phyloP scores from a whole-genome alignment of 2,888 invertebrate species.

The Hymenopus coronatus region DNA sequence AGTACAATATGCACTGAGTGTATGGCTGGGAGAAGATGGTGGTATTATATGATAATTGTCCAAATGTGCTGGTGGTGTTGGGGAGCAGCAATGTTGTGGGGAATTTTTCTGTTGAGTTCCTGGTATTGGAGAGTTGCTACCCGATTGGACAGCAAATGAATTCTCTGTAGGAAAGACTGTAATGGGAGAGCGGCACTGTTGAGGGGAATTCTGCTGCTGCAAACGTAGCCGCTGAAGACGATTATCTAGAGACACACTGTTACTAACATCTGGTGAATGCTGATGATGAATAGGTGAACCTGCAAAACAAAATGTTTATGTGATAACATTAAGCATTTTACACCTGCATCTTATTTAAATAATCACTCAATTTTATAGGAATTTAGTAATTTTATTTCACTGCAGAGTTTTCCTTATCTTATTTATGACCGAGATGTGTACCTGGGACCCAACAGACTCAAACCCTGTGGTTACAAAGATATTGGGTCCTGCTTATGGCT shows the following conservation, averaged over 20 bases:
- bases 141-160: not conserved
- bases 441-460: no score
- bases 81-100: not conserved
- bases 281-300: constrained; percentile 62
- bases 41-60: not conserved
- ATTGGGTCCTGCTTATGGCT: no score
- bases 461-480: no score
- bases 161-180: not conserved
- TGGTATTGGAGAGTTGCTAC: not conserved
- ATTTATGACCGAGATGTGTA: no score
- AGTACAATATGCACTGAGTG: not conserved
- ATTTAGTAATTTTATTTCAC: no score
- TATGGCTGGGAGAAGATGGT: not conserved
- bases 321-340: not conserved
- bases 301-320: constrained; percentile 38
- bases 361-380: no score
- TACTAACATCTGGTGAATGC: constrained; percentile 48
- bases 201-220: constrained; percentile 36
- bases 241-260: constrained; percentile 44
- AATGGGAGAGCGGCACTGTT: constrained; percentile 6
- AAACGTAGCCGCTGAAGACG: constrained; percentile 49
- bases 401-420: no score
- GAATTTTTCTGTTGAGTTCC: not conserved
- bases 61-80: not conserved
- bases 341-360: no score